Percentiles rank a stretch among this genome's conserved stretches.
phyloP scores from a whole-genome alignment of 2,113 vertebrate genomes.

The Nesoenas mayeri region DNA sequence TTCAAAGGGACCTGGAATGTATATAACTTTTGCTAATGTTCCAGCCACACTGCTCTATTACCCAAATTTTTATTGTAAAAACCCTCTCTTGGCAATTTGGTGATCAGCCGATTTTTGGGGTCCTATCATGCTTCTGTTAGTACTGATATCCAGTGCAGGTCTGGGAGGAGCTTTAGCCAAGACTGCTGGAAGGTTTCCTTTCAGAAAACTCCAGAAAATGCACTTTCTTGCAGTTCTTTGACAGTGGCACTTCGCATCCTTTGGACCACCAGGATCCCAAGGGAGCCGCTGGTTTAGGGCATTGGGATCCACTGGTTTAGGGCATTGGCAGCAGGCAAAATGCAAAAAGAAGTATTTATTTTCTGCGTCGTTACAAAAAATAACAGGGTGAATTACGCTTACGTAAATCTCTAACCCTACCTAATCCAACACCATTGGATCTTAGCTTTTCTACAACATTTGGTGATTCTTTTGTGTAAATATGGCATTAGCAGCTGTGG shows the following conservation, averaged over 20 bases:
- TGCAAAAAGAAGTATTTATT: conserved; percentile 56
- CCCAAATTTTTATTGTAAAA: conserved; percentile 76
- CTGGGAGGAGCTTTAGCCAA: conserved; percentile 47
- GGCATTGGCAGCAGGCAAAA: conserved; percentile 48
- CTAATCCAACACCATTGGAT: conserved; percentile 56
- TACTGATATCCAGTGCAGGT: conserved; percentile 2
- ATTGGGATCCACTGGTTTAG: not conserved
- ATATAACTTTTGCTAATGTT: conserved; percentile 83
- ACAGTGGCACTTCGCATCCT: conserved; percentile 50
- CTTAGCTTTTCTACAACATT: conserved; percentile 75
- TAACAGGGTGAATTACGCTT: conserved; percentile 32
- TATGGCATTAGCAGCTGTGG: conserved; percentile 73
- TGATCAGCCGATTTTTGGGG: conserved; percentile 31
- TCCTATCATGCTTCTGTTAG: conserved; percentile 43
- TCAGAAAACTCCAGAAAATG: conserved; percentile 56
- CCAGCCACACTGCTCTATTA: conserved; percentile 72
- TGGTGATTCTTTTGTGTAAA: conserved; percentile 73
- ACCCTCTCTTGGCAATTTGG: conserved; percentile 62
- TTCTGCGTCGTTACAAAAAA: conserved; percentile 54
- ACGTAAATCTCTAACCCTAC: conserved; percentile 54
- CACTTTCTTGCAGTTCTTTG: conserved; percentile 50
- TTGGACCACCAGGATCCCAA: not conserved
- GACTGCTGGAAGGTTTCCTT: conserved; percentile 76
- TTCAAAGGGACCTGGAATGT: conserved; percentile 82
- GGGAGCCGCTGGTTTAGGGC: conserved; percentile 28